Base-by-base conservation (phyloP, 2,113 vertebrate genomes). In the Sardina pilchardus region DNA sequence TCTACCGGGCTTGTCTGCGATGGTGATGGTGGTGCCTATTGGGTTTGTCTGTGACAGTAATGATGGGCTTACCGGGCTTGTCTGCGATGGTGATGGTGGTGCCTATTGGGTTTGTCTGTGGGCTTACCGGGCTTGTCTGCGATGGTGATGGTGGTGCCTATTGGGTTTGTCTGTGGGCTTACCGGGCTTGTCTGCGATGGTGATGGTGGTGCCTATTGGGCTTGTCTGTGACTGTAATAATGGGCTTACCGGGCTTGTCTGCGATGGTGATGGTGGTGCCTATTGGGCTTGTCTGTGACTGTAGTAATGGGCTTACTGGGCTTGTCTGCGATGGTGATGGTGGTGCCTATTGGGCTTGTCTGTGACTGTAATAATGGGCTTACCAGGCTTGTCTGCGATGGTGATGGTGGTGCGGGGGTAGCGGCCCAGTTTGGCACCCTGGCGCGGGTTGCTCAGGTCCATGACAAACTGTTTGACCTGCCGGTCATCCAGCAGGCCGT, bases 391-490 rank as follows among this genome's bases (percentile, higher is more conserved):
- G 86, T 99, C 97, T 0, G 95, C 83, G 1, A 99, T 97, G 89
- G 96, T 96, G 90, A 99, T 88, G 0, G 96, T 98, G 87, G 97
- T 95, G 36, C 95, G 94, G 0, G 96, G 95, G 89, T 96, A 97
- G 81, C 95, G 95, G 75, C 98, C 98, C 2, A 99, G 92, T 87
- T 97, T 98, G 82, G 97, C 96, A 0, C 98, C 97, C 0, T 97
- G 92, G 83, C 96, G 96, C 85, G 98, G 97, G 83, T 97, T 97
- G 87, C 95, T 96, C 82, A 99, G 96, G 82, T 99, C 97, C 87
- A 99, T 47, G 7, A 95, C 87, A 19, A 99, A 99, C 88, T 98
- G 97, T 89, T 96, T 98, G 86, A 94, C 87, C 91, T 96, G 97
- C 85, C 86, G 93, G 85, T 95, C 96, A 16, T 93, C 93, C 71